Evolutionary conservation across 2,113 vertebrate genomes (phyloP).

Genomic region (Hypanus sabinus): DNA sequence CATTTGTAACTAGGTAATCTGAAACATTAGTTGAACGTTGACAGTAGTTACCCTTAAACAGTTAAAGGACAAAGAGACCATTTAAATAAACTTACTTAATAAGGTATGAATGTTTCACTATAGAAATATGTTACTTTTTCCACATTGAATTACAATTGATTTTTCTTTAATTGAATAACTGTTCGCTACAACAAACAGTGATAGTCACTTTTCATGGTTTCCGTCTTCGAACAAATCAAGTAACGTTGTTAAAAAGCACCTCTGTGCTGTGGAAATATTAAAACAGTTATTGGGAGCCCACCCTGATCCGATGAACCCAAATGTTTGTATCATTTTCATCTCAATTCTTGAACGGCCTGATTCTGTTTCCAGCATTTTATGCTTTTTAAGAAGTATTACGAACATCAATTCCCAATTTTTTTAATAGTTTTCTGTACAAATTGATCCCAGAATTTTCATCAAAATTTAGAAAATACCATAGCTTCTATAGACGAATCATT

Average conservation of each 20-base stretch:
- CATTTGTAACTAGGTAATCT: constrained; percentile 25
- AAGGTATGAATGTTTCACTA: not conserved
- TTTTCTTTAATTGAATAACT: not conserved
- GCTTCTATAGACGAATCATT: not conserved
- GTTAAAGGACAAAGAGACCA: not conserved
- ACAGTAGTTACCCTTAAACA: not conserved
- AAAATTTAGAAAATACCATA: not conserved
- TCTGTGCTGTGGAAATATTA: not conserved
- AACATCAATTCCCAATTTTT: not conserved
- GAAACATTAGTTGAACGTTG: not conserved
- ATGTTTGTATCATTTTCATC: not conserved
- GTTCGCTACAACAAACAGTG: not conserved
- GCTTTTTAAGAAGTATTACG: not conserved
- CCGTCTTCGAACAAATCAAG: not conserved
- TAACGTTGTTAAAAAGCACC: not conserved
- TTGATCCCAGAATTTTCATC: not conserved
- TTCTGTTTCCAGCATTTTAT: constrained; percentile 1
- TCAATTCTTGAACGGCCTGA: not conserved
- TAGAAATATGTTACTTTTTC: constrained; percentile 11
- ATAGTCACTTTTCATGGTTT: not conserved
- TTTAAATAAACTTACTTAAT: constrained; percentile 3
- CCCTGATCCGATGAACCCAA: not conserved
- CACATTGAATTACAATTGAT: not conserved
- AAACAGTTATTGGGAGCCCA: not conserved
- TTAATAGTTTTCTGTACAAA: not conserved